A percentile compares a stretch with the other conserved stretches of the same genome.
Conservation (phyloP, 2,113 vertebrate species). For the Alexandromys fortis region DNA sequence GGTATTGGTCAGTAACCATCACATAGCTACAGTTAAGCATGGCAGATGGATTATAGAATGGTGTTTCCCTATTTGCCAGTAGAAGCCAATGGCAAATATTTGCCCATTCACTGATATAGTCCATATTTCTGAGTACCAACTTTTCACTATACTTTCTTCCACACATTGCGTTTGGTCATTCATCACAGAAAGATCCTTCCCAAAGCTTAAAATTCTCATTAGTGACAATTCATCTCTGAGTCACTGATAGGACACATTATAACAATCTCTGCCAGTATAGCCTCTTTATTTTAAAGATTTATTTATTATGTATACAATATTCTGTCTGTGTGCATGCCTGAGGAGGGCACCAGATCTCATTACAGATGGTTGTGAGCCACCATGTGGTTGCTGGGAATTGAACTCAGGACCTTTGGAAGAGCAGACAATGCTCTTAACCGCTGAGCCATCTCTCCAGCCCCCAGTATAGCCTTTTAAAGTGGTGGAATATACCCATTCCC, state of each 20-base stretch:
- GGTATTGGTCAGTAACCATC: not conserved
- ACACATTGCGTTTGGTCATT: not conserved
- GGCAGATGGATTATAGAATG: not conserved
- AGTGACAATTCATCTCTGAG: not conserved
- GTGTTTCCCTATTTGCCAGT: not conserved
- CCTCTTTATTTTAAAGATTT: too few species aligned
- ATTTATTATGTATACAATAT: too few species aligned
- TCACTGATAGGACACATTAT: not conserved
- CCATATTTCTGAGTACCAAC: not conserved
- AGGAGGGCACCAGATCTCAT: too few species aligned
- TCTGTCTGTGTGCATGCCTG: too few species aligned
- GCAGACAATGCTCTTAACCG: too few species aligned
- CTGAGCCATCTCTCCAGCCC: too few species aligned
- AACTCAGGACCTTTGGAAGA: too few species aligned
- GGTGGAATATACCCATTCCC: not conserved
- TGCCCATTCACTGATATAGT: not conserved
- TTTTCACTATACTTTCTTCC: not conserved
- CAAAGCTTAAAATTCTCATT: not conserved
- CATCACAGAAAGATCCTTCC: too few species aligned
- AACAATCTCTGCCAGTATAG: not conserved
- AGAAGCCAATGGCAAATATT: not conserved
- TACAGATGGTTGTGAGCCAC: too few species aligned
- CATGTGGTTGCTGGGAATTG: too few species aligned
- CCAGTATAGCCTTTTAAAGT: not conserved
- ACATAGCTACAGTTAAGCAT: not conserved